These are phyloP conservation scores for Eupithecia exiguata DNA, from an alignment of 2,888 invertebrate genomes.

Conservation along the genomic window DNA sequence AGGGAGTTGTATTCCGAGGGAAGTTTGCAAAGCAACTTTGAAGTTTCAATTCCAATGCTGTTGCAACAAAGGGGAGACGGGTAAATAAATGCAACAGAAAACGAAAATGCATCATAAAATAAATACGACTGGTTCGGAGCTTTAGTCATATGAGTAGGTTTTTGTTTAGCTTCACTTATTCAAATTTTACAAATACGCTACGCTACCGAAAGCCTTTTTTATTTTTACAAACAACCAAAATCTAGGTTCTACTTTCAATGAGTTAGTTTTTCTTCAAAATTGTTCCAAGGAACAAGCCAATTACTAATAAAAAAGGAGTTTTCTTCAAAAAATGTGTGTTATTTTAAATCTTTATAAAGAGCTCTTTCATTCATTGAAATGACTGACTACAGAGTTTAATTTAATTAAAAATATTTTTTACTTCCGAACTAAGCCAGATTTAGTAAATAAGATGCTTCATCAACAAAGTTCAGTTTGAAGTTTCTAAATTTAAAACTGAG, in stretches of 20 bases:
- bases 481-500: constrained; percentile 52
- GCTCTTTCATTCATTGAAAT: background rate
- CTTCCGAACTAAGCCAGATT: constrained; percentile 31
- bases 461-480: constrained; percentile 53
- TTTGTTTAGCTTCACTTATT: background rate
- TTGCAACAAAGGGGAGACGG: constrained; percentile 58
- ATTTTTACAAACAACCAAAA: background rate
- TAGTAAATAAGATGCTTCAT: constrained; percentile 45
- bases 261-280: background rate
- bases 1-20: constrained; percentile 63
- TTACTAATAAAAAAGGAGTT: background rate
- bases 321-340: background rate
- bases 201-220: background rate
- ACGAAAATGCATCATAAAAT: constrained; percentile 56
- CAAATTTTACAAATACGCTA: background rate
- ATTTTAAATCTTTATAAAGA: background rate
- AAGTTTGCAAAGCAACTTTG: constrained; percentile 69
- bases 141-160: background rate
- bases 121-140: background rate
- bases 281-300: background rate
- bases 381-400: background rate
- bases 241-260: background rate
- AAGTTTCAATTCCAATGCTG: constrained; percentile 73
- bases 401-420: constrained; percentile 49
- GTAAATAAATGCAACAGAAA: constrained; percentile 53